Conservation (phyloP, 2,888 invertebrate species). For the Caenorhabditis becei region DNA sequence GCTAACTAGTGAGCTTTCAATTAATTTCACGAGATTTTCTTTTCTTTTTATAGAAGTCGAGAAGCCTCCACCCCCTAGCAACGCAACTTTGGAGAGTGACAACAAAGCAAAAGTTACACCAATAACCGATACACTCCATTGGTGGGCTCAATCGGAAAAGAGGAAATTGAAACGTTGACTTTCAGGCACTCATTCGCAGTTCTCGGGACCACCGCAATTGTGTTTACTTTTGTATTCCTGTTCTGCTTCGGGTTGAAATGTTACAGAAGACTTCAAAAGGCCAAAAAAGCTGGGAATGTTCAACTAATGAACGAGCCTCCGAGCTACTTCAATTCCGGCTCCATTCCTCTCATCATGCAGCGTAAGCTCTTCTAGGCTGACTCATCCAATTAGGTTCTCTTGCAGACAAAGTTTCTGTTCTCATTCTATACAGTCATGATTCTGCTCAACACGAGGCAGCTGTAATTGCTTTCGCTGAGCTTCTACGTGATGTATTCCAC, state of each 20-base stretch:
- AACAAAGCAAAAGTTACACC: conserved; percentile 7
- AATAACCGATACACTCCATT: background rate
- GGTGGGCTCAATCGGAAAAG: background rate
- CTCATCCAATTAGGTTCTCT: background rate
- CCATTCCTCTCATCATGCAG: conserved; percentile 43
- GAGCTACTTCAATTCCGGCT: conserved; percentile 18
- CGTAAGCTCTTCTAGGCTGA: conserved; percentile 18
- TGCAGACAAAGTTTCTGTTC: conserved; percentile 67
- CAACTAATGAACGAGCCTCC: conserved; percentile 32
- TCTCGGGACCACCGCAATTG: background rate
- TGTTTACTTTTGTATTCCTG: background rate
- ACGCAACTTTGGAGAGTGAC: conserved; percentile 19
- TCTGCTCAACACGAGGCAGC: conserved; percentile 77
- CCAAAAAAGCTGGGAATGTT: conserved; percentile 24
- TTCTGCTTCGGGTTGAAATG: conserved; percentile 23
- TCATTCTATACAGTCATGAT: conserved; percentile 81
- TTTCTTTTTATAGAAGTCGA: conserved; percentile 32
- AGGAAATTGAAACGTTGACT: background rate
- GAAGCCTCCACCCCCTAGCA: conserved; percentile 35
- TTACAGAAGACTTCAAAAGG: conserved; percentile 18
- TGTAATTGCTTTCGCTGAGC: conserved; percentile 78
- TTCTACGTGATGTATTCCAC: conserved; percentile 74
- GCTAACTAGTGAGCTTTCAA: conserved; percentile 53
- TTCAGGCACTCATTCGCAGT: conserved; percentile 45
- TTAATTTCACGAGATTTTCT: background rate